A percentile compares a stretch with the other conserved stretches of the same genome.
These are phyloP conservation scores for Collichthys lucidus DNA, from an alignment of 2,113 vertebrate genomes.

Conservation along the genomic window DNA sequence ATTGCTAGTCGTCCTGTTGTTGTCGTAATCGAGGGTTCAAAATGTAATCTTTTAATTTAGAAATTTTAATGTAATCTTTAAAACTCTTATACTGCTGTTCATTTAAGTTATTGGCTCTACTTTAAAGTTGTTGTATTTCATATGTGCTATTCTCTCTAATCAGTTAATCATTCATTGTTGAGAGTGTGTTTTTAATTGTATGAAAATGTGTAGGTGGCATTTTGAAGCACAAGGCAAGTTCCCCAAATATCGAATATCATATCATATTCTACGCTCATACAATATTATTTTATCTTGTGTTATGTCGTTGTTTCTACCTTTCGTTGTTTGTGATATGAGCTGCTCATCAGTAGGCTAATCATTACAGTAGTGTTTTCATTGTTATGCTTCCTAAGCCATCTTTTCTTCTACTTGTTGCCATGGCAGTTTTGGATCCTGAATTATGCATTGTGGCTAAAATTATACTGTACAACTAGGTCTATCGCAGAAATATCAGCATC, in stretches of 20 bases:
- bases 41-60: too few species aligned
- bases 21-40: too few species aligned
- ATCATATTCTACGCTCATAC: neutral
- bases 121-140: neutral
- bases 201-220: too few species aligned
- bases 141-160: neutral
- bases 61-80: too few species aligned
- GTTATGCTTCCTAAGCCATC: neutral
- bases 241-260: too few species aligned
- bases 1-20: too few species aligned
- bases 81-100: neutral
- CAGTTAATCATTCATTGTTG: neutral
- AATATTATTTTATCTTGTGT: neutral
- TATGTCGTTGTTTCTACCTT: neutral
- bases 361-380: conserved; percentile 14
- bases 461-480: neutral
- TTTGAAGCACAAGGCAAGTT: neutral
- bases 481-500: conserved; percentile 15
- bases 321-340: neutral
- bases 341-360: neutral
- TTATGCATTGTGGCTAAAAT: conserved; percentile 29
- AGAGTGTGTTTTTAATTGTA: neutral
- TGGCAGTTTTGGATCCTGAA: conserved; percentile 45
- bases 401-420: conserved; percentile 47
- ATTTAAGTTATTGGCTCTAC: too few species aligned